A percentile compares a stretch with the other conserved stretches of the same genome.
Conservation (phyloP, 2,888 invertebrate species). For the Andricus quercusramuli region DNA sequence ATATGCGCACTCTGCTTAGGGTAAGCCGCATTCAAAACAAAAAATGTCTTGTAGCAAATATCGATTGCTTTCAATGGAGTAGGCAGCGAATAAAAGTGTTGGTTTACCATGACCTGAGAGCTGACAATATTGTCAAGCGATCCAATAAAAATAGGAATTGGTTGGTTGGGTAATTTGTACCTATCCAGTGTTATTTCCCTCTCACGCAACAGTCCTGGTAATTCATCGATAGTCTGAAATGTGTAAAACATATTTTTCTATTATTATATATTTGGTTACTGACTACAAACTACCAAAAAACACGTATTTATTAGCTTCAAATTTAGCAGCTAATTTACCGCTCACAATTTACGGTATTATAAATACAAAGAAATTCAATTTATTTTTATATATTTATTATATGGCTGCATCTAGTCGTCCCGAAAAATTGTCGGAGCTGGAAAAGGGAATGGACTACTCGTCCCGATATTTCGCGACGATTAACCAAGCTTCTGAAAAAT, state of each 20-base stretch:
- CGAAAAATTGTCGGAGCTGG: no score
- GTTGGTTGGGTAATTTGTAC: background rate
- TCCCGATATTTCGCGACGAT: no score
- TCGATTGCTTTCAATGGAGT: slow-evolving; percentile 4
- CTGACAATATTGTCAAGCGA: background rate
- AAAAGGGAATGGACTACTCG: no score
- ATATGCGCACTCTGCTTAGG: background rate
- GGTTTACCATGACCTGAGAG: background rate
- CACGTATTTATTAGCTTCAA: no score
- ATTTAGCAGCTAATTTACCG: no score
- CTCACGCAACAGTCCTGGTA: background rate
- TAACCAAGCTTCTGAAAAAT: no score
- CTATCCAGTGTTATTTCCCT: background rate
- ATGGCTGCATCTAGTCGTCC: no score
- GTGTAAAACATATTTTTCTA: background rate
- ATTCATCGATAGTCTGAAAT: background rate
- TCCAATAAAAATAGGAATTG: background rate
- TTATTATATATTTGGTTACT: background rate
- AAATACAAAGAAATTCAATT: no score
- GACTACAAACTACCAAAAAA: no score
- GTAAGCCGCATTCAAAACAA: background rate
- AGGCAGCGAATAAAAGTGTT: background rate
- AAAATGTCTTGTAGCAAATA: background rate
- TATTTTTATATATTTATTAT: no score
- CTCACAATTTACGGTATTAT: no score